These are phyloP conservation scores for Tinea trinotella DNA, from an alignment of 2,888 invertebrate genomes.

Conservation along the genomic window DNA sequence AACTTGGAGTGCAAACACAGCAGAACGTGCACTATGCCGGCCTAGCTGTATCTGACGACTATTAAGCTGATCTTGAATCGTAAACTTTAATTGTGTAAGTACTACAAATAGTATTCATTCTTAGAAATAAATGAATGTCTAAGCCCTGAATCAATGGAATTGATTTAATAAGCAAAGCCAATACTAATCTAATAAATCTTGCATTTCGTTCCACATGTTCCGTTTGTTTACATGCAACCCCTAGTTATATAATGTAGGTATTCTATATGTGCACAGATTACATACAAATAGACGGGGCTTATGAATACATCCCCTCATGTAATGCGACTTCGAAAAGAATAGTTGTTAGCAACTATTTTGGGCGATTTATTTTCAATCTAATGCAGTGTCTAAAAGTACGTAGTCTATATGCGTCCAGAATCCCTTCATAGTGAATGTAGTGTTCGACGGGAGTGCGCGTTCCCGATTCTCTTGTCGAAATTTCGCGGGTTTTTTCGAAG, in stretches of 20 bases:
- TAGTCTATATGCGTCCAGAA: slow-evolving; percentile 5
- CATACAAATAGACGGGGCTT: slow-evolving; percentile 1
- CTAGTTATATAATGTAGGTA: not conserved
- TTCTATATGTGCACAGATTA: not conserved
- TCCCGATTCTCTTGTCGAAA: slow-evolving; percentile 24
- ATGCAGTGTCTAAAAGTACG: no score
- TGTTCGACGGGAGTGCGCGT: slow-evolving; percentile 44
- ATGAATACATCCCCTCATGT: no score
- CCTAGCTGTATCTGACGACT: no score
- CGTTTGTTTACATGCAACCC: slow-evolving; percentile 16
- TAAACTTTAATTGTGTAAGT: no score
- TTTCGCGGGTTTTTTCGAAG: slow-evolving; percentile 2
- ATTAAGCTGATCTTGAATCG: no score
- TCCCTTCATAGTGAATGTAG: slow-evolving; percentile 42
- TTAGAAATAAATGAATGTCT: no score
- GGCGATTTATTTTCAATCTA: no score
- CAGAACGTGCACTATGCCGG: no score
- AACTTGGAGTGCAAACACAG: no score
- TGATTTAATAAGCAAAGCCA: slow-evolving; percentile 2
- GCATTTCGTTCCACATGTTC: slow-evolving; percentile 15
- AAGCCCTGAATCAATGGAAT: not conserved
- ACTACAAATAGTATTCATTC: no score
- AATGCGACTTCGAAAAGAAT: no score
- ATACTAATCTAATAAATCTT: slow-evolving; percentile 15
- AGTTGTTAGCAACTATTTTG: no score